Base-by-base conservation (phyloP, 2,888 invertebrate genomes). In the Philereme vetulata region DNA sequence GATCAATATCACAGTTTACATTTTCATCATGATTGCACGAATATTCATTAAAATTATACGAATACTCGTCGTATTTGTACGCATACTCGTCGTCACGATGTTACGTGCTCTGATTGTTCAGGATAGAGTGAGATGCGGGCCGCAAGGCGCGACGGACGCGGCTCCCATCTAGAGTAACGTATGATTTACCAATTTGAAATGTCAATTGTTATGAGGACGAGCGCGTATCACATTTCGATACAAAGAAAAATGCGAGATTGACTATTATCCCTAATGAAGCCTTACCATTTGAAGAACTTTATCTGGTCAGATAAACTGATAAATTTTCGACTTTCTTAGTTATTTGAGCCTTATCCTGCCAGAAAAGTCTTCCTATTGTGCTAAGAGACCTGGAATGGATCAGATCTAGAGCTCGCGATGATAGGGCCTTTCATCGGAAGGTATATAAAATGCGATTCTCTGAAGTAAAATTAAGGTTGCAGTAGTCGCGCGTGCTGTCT, bases 91-190 rank as follows among this genome's bases (percentile, higher is more conserved):
- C 35, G 35, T 6, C 8, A 43, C 11, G 10, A 10, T n/a, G 4
- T n/a, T 10, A 9, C 43, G 43, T 5, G 40, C 11, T 9, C 4
- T 11, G n/a, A 34, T 35, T 50, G 8, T 32, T 43, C 49, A 9
- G 36, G 50, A 45, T 44, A 50, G 50, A 32, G 46, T 40, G 33
- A 33, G 51, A 10, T 45, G 51, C 46, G 9, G 51, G 9, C 52
- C 38, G 21, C 53, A 9, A n/a, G 57, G 9, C 55, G 58, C 57
- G 54, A 44, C 57, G 46, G 65, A 74, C 82, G 84, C 76, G 85
- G 83, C 85, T 88, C 86, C 82, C 79, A 80, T 77, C 76, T 88
- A 88, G 84, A 83, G 78, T 86, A 81, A 82, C 80, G 77, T 84
- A 81, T 86, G 78, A 82, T 84, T 82, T 86, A 86, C 85, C 85